Percentiles rank a stretch among this genome's conserved stretches.
phyloP scores from a whole-genome alignment of 2,113 vertebrate species.

The Microtus ochrogaster region DNA sequence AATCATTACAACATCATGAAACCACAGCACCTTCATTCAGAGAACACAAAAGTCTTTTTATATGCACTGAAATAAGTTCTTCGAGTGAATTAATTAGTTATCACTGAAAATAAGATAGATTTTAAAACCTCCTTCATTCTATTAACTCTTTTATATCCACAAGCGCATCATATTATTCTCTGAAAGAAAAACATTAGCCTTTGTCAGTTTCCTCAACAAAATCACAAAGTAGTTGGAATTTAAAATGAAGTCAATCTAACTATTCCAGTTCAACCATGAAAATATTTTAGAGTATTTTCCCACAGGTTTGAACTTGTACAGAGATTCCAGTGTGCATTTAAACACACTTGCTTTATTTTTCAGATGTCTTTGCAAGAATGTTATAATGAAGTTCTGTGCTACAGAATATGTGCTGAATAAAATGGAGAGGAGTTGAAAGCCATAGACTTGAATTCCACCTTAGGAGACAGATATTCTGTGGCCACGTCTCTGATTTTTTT shows the following conservation, averaged over 20 bases:
- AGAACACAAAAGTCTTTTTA: slow-evolving; percentile 29
- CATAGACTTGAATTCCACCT: not conserved
- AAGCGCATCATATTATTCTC: not conserved
- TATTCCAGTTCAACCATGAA: not conserved
- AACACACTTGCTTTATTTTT: not conserved
- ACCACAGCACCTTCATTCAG: not conserved
- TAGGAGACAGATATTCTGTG: not conserved
- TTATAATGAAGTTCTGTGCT: slow-evolving; percentile 5
- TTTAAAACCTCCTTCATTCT: not conserved
- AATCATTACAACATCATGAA: slow-evolving; percentile 53
- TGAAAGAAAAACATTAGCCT: slow-evolving; percentile 13
- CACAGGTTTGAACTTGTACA: not conserved
- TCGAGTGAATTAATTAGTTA: slow-evolving; percentile 39
- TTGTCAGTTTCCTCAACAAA: not conserved
- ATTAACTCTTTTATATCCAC: not conserved
- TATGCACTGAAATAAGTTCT: slow-evolving; percentile 42
- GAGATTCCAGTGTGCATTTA: not conserved
- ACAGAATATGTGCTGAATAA: not conserved
- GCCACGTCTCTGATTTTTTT: not conserved
- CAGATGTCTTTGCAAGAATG: not conserved
- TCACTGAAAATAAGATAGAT: slow-evolving; percentile 25
- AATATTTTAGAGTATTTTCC: not conserved
- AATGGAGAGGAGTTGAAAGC: not conserved
- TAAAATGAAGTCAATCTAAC: slow-evolving; percentile 11
- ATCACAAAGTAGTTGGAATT: not conserved